A percentile compares a stretch with the other conserved stretches of the same genome.
Conservation (phyloP, 2,113 vertebrate species). For the human region DNA sequence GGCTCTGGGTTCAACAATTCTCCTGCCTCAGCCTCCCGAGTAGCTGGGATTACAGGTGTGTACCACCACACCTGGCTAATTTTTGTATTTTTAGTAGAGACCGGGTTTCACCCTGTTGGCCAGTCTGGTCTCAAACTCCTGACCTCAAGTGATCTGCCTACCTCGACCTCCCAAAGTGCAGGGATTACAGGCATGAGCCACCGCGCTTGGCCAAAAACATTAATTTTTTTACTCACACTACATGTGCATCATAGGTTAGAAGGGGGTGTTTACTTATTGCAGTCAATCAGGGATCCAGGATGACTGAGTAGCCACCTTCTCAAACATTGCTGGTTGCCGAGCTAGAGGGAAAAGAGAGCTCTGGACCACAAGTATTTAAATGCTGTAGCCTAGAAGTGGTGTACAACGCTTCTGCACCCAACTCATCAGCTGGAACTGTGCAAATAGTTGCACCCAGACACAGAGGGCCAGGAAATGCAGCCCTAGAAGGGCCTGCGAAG, state of each 20-base stretch:
- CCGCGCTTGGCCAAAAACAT: neutral
- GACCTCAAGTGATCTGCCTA: no score
- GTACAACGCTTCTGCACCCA: neutral
- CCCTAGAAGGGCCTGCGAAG: neutral
- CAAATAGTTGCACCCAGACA: neutral
- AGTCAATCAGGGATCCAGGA: neutral
- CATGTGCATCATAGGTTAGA: neutral
- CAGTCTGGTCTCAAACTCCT: no score
- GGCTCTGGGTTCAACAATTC: no score
- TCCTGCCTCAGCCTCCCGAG: no score
- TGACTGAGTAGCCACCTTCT: neutral
- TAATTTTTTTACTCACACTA: neutral
- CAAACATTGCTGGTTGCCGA: neutral
- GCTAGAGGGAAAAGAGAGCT: conserved; percentile 8
- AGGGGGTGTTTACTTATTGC: neutral
- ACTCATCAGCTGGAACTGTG: neutral
- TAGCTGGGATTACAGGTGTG: no score
- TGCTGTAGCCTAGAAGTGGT: conserved; percentile 3
- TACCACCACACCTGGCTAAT: no score
- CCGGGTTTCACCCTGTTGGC: no score
- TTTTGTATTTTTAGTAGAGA: no score
- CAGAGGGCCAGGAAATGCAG: neutral
- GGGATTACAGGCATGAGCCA: no score
- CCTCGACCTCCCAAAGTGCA: no score
- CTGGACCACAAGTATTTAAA: neutral